Evolutionary conservation across 1,140 invertebrate species (phyloP).

Genomic region (Halesus radiatus): DNA sequence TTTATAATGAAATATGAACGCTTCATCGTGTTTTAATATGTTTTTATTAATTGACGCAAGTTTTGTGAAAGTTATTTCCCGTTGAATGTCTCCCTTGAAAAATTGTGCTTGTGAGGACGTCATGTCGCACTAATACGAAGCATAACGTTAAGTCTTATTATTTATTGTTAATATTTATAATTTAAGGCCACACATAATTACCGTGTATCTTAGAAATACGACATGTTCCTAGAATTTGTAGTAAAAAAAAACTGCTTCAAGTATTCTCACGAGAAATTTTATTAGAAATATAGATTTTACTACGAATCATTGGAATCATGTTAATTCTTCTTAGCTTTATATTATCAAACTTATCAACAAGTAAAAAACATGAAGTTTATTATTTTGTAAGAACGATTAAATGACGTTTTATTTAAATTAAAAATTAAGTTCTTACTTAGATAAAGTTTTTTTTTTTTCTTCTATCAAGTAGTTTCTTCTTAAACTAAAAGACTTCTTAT

Average conservation of each 20-base stretch:
- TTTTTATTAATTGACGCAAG: conserved; percentile 6
- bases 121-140: conserved; percentile 6
- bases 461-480: not conserved
- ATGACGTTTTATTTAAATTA: not conserved
- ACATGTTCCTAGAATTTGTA: conserved; percentile 6
- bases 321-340: conserved; percentile 20
- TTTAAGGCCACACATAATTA: conserved; percentile 50
- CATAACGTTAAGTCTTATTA: conserved; percentile 44
- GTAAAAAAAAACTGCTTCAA: conserved; percentile 7
- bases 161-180: conserved; percentile 46
- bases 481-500: conserved; percentile 7
- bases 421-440: conserved; percentile 2
- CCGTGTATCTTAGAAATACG: conserved; percentile 48
- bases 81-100: no score
- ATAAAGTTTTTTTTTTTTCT: not conserved
- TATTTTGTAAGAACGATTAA: conserved; percentile 10
- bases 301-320: not conserved
- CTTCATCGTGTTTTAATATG: not conserved
- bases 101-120: conserved; percentile 5
- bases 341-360: not conserved
- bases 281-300: not conserved
- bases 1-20: not conserved
- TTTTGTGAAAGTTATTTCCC: not conserved
- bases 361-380: not conserved
- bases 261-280: no score